Percentiles rank a stretch among this genome's conserved stretches.
These are phyloP conservation scores for Jaculus jaculus DNA, from an alignment of 2,113 vertebrate species.

Conservation along the genomic window DNA sequence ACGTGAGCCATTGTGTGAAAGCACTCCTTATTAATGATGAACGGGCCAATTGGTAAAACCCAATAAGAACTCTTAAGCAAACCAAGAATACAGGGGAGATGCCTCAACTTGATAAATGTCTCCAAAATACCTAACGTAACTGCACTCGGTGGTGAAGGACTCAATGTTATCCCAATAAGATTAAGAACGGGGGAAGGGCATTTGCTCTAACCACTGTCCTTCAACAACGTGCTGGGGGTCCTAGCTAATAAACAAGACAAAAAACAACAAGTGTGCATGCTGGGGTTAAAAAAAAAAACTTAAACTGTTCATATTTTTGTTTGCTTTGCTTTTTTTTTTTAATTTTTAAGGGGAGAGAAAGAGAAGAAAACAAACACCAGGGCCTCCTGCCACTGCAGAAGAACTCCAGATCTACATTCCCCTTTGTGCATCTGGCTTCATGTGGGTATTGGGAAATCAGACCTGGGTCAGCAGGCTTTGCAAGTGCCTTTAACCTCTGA, in stretches of 20 bases:
- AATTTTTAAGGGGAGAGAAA: too few relatives aligned
- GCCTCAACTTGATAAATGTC: not conserved
- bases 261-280: not conserved
- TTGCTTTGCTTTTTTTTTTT: too few relatives aligned
- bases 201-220: not conserved
- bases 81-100: not conserved
- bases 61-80: not conserved
- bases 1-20: conserved; percentile 51
- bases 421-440: too few relatives aligned
- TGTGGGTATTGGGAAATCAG: too few relatives aligned
- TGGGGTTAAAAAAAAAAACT: not conserved
- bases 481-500: too few relatives aligned
- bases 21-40: conserved; percentile 48
- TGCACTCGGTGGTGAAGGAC: not conserved
- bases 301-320: not conserved
- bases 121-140: not conserved
- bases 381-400: too few relatives aligned
- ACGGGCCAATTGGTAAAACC: not conserved
- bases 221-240: not conserved
- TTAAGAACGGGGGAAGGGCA: not conserved
- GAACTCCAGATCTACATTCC: too few relatives aligned
- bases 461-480: too few relatives aligned
- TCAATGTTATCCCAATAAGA: not conserved
- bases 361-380: too few relatives aligned
- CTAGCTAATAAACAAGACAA: not conserved